phyloP scores from a whole-genome alignment of 2,888 invertebrate species.

The Sarcophaga carnaria region DNA sequence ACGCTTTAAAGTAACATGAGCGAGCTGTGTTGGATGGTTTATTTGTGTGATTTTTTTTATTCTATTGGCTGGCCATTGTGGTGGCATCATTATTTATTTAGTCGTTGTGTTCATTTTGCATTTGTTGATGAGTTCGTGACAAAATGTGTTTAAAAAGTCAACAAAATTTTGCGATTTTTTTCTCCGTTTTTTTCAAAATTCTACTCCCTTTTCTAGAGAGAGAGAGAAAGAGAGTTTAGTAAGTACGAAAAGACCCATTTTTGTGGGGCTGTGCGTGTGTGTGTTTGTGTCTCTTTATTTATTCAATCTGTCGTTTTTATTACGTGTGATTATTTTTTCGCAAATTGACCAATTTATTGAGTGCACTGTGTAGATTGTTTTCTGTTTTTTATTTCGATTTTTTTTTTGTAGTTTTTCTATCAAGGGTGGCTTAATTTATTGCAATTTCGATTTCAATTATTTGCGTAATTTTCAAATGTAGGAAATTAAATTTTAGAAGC shows the following conservation, averaged over 20 bases:
- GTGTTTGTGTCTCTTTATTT: not conserved
- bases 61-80: conserved; percentile 25
- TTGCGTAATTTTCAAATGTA: not conserved
- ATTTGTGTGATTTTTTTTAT: conserved; percentile 18
- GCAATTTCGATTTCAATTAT: conserved; percentile 56
- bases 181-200: not conserved
- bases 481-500: too few relatives aligned
- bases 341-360: conserved; percentile 76
- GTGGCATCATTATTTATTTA: conserved; percentile 75
- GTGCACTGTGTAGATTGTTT: conserved; percentile 1
- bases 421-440: conserved; percentile 28
- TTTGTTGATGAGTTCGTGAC: conserved; percentile 78
- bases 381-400: not conserved
- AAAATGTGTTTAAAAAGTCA: conserved; percentile 80
- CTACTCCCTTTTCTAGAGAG: conserved; percentile 8
- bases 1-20: not conserved
- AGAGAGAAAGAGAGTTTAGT: too few relatives aligned
- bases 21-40: not conserved
- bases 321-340: conserved; percentile 55
- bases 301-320: conserved; percentile 35
- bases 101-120: conserved; percentile 65
- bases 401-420: not conserved
- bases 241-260: not conserved
- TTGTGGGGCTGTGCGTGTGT: too few relatives aligned
- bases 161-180: conserved; percentile 71